Evolutionary conservation across 2,113 vertebrate species (phyloP).

Genomic region (Notothenia coriiceps): DNA sequence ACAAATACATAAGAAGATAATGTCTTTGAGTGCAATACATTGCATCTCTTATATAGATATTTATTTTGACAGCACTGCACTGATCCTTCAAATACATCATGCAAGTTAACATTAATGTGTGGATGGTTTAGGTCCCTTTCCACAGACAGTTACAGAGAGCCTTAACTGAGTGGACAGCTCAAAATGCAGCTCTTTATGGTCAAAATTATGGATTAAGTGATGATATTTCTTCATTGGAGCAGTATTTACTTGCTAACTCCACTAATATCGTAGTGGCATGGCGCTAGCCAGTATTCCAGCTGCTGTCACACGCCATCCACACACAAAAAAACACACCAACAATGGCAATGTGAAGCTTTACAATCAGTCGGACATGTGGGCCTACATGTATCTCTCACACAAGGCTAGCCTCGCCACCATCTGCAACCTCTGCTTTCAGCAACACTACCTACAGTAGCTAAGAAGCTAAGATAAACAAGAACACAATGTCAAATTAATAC

Average conservation of each 20-base stretch:
- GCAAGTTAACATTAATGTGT: slow-evolving; percentile 13
- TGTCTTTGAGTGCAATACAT: background rate
- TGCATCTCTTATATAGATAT: background rate
- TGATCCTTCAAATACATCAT: slow-evolving; percentile 4
- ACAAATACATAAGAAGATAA: background rate
- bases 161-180: background rate
- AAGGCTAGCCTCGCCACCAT: slow-evolving; percentile 31
- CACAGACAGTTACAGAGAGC: background rate
- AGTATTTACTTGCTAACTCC: slow-evolving; percentile 24
- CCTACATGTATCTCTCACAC: slow-evolving; percentile 61
- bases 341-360: slow-evolving; percentile 68
- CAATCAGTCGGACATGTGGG: slow-evolving; percentile 64
- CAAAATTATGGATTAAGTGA: background rate
- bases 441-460: slow-evolving; percentile 27
- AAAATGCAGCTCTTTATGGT: background rate
- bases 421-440: background rate
- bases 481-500: too few relatives aligned
- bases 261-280: slow-evolving; percentile 39
- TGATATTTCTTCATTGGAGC: slow-evolving; percentile 16
- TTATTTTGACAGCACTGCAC: background rate
- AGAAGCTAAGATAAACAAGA: too few relatives aligned
- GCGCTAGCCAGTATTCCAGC: slow-evolving; percentile 68
- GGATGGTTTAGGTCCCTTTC: background rate
- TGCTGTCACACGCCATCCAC: slow-evolving; percentile 66
- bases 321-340: slow-evolving; percentile 58